Evolutionary conservation across 2,888 invertebrate species (phyloP), one percentile per base, ranked within the genome.

Genomic region (Thereva nobilitata): DNA sequence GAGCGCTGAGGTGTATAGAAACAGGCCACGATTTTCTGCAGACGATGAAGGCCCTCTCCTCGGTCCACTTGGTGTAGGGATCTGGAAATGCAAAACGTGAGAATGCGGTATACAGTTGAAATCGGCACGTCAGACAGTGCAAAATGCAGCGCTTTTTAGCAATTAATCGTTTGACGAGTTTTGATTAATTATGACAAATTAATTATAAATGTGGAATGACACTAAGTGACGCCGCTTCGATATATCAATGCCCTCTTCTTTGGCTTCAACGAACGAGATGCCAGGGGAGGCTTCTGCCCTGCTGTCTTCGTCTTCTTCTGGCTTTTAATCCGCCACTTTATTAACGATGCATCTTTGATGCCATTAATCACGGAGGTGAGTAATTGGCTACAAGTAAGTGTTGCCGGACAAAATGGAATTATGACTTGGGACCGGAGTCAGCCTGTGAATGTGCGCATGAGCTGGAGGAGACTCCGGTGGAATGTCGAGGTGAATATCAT

Each of bases 131-230:
- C 50, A 61, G 61, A 50, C 61, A 23, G 61, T 49, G 61, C 49
- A 61, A 50, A 61, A 61, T 61, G 38, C 5, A 23, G 41, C 50
- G 41, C 37, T 35, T 54, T 64, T 55, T 64, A 54, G 52, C 64
- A 64, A 64, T 64, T 54, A 64, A 64, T 64, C 47, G 54, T 64
- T 64, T 59, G 66, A 53, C 53, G 53, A 61, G 66, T 49, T 64
- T 56, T 70, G 67, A 70, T 66, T 68, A 68, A 70, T 70, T 70
- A 66, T 66, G 67, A 71, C 68, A 71, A 71, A 71, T 71, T 70
- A 71, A 70, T 70, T 69, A 69, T 69, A 70, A 71, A 71, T 71
- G 69, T 55, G 63, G 64, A 64, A 59, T 68, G 71, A 71, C 71
- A 71, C 66, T 69, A 71, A 71, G 67, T 68, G 70, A 70, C 67